Percentiles rank a stretch among this genome's conserved stretches.
These are phyloP conservation scores for Margarornis squamiger DNA, from an alignment of 2,797 vertebrate species.

Conservation along the genomic window DNA sequence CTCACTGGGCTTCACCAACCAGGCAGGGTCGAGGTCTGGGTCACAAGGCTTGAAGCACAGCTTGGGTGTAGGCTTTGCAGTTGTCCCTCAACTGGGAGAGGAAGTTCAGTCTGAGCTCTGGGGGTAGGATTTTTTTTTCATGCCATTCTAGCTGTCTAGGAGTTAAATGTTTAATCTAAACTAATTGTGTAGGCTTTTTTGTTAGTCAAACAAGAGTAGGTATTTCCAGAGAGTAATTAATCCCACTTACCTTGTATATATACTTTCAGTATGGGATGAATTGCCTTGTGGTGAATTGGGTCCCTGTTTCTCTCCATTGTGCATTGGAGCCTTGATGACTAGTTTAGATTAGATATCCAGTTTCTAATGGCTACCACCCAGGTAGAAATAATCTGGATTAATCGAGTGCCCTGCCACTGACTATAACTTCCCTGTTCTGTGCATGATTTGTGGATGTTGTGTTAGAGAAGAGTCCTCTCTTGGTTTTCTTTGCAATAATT, in stretches of 20 bases:
- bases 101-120: neutral
- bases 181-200: neutral
- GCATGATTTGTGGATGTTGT: neutral
- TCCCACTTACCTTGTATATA: neutral
- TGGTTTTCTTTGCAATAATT: neutral
- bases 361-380: conserved; percentile 5
- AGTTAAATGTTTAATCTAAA: conserved; percentile 6
- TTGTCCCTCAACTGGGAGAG: neutral
- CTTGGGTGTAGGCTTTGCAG: neutral
- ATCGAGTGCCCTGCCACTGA: neutral
- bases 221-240: conserved; percentile 21
- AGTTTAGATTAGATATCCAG: conserved; percentile 15
- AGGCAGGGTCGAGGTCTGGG: neutral
- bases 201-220: neutral
- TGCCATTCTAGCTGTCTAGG: neutral
- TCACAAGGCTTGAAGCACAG: fast-evolving
- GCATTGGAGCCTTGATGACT: conserved; percentile 12
- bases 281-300: neutral
- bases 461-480: neutral
- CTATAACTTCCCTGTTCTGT: neutral
- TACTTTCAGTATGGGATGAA: neutral
- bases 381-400: conserved; percentile 7
- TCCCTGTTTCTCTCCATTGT: neutral
- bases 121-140: neutral
- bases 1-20: neutral